A percentile compares a stretch with the other conserved stretches of the same genome.
Conservation (phyloP, 2,888 invertebrate genomes). For the Dryadula phaetusa region DNA sequence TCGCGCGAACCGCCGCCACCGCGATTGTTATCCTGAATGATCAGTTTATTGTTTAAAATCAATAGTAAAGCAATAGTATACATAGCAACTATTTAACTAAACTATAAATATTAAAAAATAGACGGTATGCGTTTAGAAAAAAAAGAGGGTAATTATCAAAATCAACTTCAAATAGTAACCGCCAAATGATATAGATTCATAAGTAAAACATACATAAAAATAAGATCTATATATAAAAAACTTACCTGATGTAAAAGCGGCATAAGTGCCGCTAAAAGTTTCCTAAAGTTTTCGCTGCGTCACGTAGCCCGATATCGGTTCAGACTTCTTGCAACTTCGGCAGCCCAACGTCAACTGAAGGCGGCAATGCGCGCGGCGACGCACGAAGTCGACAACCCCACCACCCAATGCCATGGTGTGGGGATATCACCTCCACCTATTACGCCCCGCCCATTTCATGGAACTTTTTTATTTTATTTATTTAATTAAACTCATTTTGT, state of each 20-base stretch:
- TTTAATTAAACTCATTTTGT: background rate
- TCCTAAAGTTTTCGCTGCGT: conserved; percentile 55
- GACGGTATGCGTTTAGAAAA: background rate
- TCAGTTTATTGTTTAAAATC: background rate
- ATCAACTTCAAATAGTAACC: background rate
- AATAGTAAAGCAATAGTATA: background rate
- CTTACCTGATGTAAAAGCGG: conserved; percentile 75
- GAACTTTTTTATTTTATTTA: background rate
- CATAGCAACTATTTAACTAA: too few species aligned
- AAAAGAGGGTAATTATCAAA: background rate
- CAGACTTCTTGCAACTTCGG: conserved; percentile 58
- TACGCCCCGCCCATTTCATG: conserved; percentile 52
- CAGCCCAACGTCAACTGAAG: conserved; percentile 68
- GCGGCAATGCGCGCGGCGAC: conserved; percentile 54
- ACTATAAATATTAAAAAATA: conserved; percentile 8
- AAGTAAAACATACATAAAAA: background rate
- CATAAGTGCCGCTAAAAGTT: conserved; percentile 67
- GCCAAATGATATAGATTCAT: background rate
- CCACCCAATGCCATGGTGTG: conserved; percentile 47
- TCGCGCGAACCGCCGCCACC: conserved; percentile 65
- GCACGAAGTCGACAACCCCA: conserved; percentile 62
- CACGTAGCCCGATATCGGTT: conserved; percentile 55
- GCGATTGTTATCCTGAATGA: conserved; percentile 62
- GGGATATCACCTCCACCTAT: conserved; percentile 17
- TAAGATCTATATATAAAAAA: too few species aligned